Conservation (phyloP, 2,797 vertebrate genomes). For the Falco peregrinus region DNA sequence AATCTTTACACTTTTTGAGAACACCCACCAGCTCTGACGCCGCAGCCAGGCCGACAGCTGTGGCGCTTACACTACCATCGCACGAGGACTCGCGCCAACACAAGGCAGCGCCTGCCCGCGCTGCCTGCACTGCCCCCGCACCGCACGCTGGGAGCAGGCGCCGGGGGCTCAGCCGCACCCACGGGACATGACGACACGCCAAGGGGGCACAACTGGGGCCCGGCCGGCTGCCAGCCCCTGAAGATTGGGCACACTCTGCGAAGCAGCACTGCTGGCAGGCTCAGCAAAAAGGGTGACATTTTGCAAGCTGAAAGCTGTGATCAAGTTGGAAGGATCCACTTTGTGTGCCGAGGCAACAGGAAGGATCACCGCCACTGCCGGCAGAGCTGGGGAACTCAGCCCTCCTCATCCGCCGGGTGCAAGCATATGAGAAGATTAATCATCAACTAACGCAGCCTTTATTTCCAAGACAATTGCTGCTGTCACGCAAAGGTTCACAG, state of each 20-base stretch:
- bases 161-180: too few relatives aligned
- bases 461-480: fast-evolving
- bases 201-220: too few relatives aligned
- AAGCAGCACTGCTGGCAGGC: fast-evolving
- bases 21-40: fast-evolving
- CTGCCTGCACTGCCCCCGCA: too few relatives aligned
- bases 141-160: too few relatives aligned
- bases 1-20: not conserved
- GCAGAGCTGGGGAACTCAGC: not conserved
- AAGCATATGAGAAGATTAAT: not conserved
- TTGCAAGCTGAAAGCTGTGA: fast-evolving
- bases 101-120: fast-evolving
- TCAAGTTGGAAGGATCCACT: not conserved
- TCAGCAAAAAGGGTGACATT: not conserved
- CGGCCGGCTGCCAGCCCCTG: not conserved
- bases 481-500: fast-evolving
- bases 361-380: fast-evolving
- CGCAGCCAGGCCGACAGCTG: not conserved
- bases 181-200: too few relatives aligned
- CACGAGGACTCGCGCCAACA: not conserved
- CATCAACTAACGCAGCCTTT: not conserved
- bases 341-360: fast-evolving
- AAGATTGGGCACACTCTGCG: not conserved
- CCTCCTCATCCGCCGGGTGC: not conserved
- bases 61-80: not conserved